These are phyloP conservation scores for Lomographa bimaculata DNA, from an alignment of 2,888 invertebrate species.

Conservation along the genomic window DNA sequence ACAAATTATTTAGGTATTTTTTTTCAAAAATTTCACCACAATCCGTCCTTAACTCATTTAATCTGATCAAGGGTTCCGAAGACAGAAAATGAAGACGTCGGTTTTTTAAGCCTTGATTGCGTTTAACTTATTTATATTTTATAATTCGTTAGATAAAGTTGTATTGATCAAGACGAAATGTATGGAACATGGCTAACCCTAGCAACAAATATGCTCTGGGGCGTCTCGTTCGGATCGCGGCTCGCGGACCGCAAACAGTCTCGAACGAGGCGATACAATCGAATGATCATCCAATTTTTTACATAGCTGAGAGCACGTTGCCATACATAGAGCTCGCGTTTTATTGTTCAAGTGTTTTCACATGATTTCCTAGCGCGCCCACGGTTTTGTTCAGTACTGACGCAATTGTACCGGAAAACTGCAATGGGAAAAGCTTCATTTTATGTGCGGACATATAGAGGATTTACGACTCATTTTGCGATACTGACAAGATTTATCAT, in stretches of 20 bases:
- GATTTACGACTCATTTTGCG: conserved; percentile 24
- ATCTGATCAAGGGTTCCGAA: too few relatives aligned
- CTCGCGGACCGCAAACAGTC: conserved; percentile 25
- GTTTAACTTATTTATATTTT: too few relatives aligned
- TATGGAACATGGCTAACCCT: too few relatives aligned
- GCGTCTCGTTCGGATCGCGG: conserved; percentile 10
- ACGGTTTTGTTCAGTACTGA: conserved; percentile 49
- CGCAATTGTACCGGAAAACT: conserved; percentile 46
- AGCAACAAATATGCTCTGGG: conserved; percentile 4
- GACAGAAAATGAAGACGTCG: too few relatives aligned
- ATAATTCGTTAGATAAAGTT: too few relatives aligned
- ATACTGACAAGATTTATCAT: too few relatives aligned
- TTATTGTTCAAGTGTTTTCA: conserved; percentile 57
- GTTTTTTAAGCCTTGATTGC: too few relatives aligned
- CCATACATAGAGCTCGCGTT: conserved; percentile 51
- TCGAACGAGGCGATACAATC: conserved; percentile 56
- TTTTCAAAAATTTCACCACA: too few relatives aligned
- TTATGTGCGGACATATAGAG: conserved; percentile 29
- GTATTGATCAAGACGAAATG: too few relatives aligned
- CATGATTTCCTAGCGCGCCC: conserved; percentile 61
- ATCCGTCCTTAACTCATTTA: too few relatives aligned
- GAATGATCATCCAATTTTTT: conserved; percentile 50
- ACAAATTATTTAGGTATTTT: too few relatives aligned
- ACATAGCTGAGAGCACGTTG: conserved; percentile 32
- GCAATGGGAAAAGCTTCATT: conserved; percentile 39